Conservation (phyloP, 1,140 invertebrate genomes). For the Triops cancriformis region DNA sequence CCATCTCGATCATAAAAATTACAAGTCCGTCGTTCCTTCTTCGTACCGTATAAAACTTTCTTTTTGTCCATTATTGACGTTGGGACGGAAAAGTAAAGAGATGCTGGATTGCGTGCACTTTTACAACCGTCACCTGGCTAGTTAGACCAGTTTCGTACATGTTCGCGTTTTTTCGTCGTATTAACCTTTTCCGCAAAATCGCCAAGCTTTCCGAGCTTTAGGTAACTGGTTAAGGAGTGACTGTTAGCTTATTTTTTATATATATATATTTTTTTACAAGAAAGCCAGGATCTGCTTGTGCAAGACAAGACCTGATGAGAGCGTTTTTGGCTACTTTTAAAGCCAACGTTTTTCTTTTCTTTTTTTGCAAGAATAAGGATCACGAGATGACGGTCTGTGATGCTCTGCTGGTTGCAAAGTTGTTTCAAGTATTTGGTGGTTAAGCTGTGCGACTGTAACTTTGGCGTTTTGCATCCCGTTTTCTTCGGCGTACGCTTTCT, state of each 20-base stretch:
- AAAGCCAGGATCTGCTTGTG: not conserved
- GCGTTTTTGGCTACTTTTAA: not conserved
- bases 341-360: not conserved
- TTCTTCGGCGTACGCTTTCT: not conserved
- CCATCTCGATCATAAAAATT: not conserved
- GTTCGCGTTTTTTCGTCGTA: not conserved
- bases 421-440: not conserved
- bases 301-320: not conserved
- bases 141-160: not conserved
- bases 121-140: slow-evolving; percentile 8
- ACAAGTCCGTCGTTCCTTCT: not conserved
- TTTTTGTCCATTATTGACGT: not conserved
- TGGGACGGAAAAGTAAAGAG: not conserved
- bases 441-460: not conserved
- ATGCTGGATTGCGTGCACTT: not conserved
- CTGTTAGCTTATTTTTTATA: no score
- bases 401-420: not conserved
- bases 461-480: not conserved
- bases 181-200: not conserved
- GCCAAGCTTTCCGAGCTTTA: not conserved
- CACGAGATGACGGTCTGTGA: not conserved
- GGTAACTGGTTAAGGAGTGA: not conserved
- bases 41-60: not conserved
- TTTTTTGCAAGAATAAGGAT: not conserved
- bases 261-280: not conserved